Evolutionary conservation across 2,797 vertebrate genomes (phyloP).

Genomic region (Amniataba percoides): DNA sequence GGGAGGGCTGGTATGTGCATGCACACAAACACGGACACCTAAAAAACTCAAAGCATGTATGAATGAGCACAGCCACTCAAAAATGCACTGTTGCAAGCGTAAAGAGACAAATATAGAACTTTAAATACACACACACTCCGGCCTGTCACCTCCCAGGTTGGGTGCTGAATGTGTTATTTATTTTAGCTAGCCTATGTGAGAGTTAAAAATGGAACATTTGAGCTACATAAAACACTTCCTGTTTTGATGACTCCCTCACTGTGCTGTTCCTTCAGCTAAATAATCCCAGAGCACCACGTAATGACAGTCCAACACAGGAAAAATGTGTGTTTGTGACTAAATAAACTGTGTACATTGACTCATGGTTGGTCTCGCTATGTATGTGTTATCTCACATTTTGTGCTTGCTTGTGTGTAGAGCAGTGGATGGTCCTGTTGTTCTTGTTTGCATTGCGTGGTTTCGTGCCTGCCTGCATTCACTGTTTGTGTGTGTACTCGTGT

Average conservation of each 20-base stretch:
- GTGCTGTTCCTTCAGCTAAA: constrained; percentile 63
- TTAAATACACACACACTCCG: constrained; percentile 41
- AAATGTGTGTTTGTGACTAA: constrained; percentile 37
- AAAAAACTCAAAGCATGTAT: constrained; percentile 20
- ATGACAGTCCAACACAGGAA: constrained; percentile 55
- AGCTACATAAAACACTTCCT: constrained; percentile 86
- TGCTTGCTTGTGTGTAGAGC: background rate
- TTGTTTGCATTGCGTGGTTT: constrained; percentile 21
- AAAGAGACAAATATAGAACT: constrained; percentile 26
- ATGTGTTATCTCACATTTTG: constrained; percentile 31
- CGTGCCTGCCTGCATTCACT: background rate
- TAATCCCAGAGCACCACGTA: constrained; percentile 64
- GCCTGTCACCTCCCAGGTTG: constrained; percentile 50
- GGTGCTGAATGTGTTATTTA: constrained; percentile 75
- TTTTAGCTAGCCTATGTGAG: constrained; percentile 74
- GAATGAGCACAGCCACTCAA: constrained; percentile 9
- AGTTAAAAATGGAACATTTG: constrained; percentile 87
- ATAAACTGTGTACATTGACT: constrained; percentile 36
- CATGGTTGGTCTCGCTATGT: constrained; percentile 1
- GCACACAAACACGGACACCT: constrained; percentile 32
- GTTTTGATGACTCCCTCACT: constrained; percentile 81
- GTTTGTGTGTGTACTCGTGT: background rate
- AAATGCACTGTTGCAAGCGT: constrained; percentile 10
- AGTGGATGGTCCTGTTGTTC: constrained; percentile 1
- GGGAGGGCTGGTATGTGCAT: constrained; percentile 36